Evolutionary conservation across 92 coral and sea anemone genomes (phyloP), one percentile per base, ranked within the genome.

Genomic region (Porites divaricata): DNA sequence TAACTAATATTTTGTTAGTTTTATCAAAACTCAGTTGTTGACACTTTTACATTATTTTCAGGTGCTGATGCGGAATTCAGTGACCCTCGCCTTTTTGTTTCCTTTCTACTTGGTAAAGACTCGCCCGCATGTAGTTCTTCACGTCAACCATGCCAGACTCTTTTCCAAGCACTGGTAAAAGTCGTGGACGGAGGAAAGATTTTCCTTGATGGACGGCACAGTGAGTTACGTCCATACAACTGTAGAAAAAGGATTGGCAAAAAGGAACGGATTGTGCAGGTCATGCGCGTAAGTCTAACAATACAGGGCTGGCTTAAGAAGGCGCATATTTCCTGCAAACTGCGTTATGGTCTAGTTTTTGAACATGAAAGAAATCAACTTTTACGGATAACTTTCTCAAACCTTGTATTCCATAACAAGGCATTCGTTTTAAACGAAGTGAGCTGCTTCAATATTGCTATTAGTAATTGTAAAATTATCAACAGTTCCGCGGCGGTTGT

Each of bases 21-120:
- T 35, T 35, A n/a, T 35, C 45, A 35, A 35, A 35, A 35, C 45
- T 35, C 45, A 35, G 45, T 35, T 35, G 45, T 35, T 35, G 45
- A 35, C 45, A 35, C 45, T 35, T 35, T 35, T 6, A 3, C 45
- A 35, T 35, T 35, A 35, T 12, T 12, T 13, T 50, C 61, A 72
- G 76, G 17, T 20, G 76, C 61, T 49, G 76, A n/a, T 24, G 61
- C 48, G 6, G 61, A 20, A 17, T 16, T 4, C 14, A 72, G 17
- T 45, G 75, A 41, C 45, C 45, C 45, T 70, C 45, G 57, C 75
- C 56, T 70, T 21, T 70, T 70, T 70, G 75, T 70, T 72, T 72
- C 35, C 17, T 28, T 49, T 48, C 61, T 19, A n/a, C 49, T 9
- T 19, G 76, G 76, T 21, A 1, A 72, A 11, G 76, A 72, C 24